Percentiles rank a stretch among this genome's conserved stretches.
These are phyloP conservation scores for Campylomormyrus tamandua DNA, from an alignment of 2,113 vertebrate species.

Conservation along the genomic window DNA sequence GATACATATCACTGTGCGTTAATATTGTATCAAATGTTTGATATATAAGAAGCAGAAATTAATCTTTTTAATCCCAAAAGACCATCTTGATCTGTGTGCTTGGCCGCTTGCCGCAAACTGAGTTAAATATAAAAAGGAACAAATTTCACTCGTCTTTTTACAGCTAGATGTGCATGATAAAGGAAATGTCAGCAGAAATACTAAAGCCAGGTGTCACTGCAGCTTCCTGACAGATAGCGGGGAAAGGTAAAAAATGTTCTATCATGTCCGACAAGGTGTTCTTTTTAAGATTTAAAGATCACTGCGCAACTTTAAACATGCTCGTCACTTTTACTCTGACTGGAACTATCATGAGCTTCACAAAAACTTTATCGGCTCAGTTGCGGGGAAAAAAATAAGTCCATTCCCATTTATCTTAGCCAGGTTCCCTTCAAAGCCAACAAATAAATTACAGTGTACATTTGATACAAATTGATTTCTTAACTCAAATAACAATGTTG, in stretches of 20 bases:
- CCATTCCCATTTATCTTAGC: constrained; percentile 97
- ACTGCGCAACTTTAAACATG: constrained; percentile 97
- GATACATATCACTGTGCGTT: constrained; percentile 40
- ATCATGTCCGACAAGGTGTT: constrained; percentile 99
- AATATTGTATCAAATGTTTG: constrained; percentile 61
- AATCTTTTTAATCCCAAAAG: constrained; percentile 63
- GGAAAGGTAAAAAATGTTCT: constrained; percentile 98
- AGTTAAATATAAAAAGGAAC: constrained; percentile 55
- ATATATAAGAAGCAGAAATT: constrained; percentile 53
- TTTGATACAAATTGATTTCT: constrained; percentile 99
- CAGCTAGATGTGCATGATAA: constrained; percentile 92
- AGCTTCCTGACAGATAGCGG: constrained; percentile 87
- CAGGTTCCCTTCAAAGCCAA: constrained; percentile 99
- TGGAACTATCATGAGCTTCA: constrained; percentile 95
- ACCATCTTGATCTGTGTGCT: constrained; percentile 59
- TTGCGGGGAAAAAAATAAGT: constrained; percentile 63
- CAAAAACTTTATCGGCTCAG: constrained; percentile 96
- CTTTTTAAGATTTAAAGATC: constrained; percentile 99
- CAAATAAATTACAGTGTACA: constrained; percentile 99
- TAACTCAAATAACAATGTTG: constrained; percentile 99
- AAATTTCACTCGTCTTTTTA: constrained; percentile 78
- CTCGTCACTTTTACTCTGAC: constrained; percentile 94
- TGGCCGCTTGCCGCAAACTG: constrained; percentile 56
- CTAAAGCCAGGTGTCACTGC: constrained; percentile 88
- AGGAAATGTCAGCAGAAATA: constrained; percentile 99